Base-by-base conservation (phyloP, 2,797 vertebrate species). In the Hemitrygon akajei region DNA sequence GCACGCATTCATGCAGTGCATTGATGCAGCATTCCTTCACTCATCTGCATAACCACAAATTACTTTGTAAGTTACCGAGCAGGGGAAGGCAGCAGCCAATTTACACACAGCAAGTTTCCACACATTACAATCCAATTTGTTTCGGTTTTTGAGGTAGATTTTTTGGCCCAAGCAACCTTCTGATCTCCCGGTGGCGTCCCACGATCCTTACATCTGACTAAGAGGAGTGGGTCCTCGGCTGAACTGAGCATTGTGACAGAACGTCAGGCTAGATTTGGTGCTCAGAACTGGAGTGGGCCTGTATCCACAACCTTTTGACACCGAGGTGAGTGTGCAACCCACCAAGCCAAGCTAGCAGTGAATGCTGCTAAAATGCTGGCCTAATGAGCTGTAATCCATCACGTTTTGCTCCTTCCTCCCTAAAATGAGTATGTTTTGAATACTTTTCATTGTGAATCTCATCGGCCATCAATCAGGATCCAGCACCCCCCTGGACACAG, bases 241-340 rank as follows among this genome's bases (percentile, higher is more conserved):
- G 86, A 66, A 89, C 60, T 66, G 60, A 20, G 60, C 7, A 66
- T 34, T 66, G 60, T 20, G 18, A 66, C 7, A 18, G 34, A 66
- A 66, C 10, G 60, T 89, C 86, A 89, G 30, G 7, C 30, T 63
- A 34, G 86, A 66, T 66, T 63, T 66, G 60, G 7, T n/a, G 14
- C 37, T 89, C 86, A 89, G 66, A 37, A n/a, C 60, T 89, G 86
- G 58, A 89, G n/a, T 37, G 16, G 60, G 14, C 2, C 60, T 89
- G 86, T 66, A 66, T n/a, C 60, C n/a, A 20, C n/a, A 34, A 89
- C 86, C 86, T 34, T 86, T 89, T 66, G 86, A 89, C 86, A 66
- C 58, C 34, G 86, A 89, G 86, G 86, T 89, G 86, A 89, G 86
- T 66, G 60, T 89, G 58, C 16, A 20, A 66, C n/a, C 18, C 18